These are phyloP conservation scores for Bryconaethiops microstoma DNA, from an alignment of 2,797 vertebrate genomes.

Conservation along the genomic window DNA sequence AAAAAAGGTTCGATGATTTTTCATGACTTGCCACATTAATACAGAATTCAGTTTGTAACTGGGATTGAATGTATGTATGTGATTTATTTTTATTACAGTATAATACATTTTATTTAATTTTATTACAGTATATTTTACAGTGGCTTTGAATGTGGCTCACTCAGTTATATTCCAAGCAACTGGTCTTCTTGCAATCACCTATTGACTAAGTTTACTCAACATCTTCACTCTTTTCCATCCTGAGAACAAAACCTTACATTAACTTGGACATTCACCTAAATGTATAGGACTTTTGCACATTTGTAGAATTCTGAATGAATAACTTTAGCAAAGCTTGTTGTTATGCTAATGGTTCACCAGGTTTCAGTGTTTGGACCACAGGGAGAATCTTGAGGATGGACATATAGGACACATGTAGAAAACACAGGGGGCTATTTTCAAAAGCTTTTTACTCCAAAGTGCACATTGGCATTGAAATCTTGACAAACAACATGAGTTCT, in stretches of 20 bases:
- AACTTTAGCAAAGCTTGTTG: constrained; percentile 5
- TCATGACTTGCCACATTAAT: no score
- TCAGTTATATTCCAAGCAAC: no score
- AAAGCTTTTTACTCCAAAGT: constrained; percentile 83
- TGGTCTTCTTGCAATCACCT: no score
- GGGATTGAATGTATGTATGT: background rate
- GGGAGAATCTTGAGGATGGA: background rate
- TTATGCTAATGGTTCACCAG: constrained; percentile 57
- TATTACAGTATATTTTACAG: no score
- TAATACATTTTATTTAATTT: no score
- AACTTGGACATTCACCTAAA: background rate
- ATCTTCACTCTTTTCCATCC: background rate
- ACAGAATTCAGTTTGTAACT: no score
- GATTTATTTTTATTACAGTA: no score
- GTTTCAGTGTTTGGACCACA: background rate
- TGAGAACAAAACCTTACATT: background rate
- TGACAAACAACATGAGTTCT: constrained; percentile 12
- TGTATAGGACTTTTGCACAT: no score
- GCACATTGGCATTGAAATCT: constrained; percentile 64
- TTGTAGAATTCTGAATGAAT: background rate
- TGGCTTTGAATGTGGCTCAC: no score
- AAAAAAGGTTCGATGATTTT: no score
- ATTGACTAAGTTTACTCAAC: no score
- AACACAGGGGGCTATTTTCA: constrained; percentile 82
- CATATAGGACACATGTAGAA: background rate